Evolutionary conservation across 2,113 vertebrate species (phyloP).

Genomic region (Datnioides undecimradiatus): DNA sequence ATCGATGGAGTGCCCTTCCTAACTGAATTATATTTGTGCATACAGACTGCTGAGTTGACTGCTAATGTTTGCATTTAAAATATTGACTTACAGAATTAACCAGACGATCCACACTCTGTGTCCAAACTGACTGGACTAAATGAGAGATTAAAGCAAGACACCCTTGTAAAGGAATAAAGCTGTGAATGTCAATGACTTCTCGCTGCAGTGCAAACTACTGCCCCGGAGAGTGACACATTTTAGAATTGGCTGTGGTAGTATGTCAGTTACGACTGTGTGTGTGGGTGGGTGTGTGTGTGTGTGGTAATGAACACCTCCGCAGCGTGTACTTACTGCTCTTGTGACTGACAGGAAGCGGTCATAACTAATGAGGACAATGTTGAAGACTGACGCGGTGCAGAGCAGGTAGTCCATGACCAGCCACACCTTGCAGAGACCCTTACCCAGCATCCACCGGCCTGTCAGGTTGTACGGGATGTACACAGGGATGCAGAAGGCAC

Average conservation of each 20-base stretch:
- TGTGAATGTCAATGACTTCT: slow-evolving; percentile 29
- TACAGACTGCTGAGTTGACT: background rate
- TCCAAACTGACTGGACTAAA: background rate
- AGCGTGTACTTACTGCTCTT: slow-evolving; percentile 88
- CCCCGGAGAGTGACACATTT: slow-evolving; percentile 6
- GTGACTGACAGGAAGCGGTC: slow-evolving; percentile 94
- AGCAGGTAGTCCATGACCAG: slow-evolving; percentile 90
- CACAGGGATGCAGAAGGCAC: slow-evolving; percentile 89
- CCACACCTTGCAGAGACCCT: slow-evolving; percentile 88
- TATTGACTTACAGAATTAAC: slow-evolving; percentile 21
- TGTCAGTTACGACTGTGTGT: background rate
- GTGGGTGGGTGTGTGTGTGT: slow-evolving; percentile 41
- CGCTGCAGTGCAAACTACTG: background rate
- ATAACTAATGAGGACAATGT: slow-evolving; percentile 93
- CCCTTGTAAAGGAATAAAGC: background rate
- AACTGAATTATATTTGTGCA: background rate
- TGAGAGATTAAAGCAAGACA: slow-evolving; percentile 8
- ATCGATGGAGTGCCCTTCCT: background rate
- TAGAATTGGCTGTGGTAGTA: background rate
- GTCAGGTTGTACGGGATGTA: slow-evolving; percentile 89
- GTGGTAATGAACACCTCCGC: slow-evolving; percentile 32
- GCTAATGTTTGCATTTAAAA: slow-evolving; percentile 17
- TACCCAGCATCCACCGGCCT: slow-evolving; percentile 86
- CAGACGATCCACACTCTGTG: background rate
- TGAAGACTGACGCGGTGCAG: slow-evolving; percentile 92